These are phyloP conservation scores for Parus major DNA, from an alignment of 2,113 vertebrate genomes.

Conservation along the genomic window DNA sequence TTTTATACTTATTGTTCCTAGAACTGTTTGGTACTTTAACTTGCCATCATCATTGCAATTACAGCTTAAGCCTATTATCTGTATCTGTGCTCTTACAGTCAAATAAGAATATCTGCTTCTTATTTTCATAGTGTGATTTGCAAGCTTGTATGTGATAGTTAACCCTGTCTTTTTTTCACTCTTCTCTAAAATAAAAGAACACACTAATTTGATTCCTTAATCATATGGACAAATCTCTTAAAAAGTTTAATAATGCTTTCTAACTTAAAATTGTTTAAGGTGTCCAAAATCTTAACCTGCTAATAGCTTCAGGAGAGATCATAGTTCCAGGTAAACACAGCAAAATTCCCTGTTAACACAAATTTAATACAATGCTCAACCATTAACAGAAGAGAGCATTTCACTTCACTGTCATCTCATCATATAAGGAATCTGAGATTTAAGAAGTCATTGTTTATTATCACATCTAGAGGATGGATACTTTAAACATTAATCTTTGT, in stretches of 20 bases:
- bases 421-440: not conserved
- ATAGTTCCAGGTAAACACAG: not conserved
- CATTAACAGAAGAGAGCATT: not conserved
- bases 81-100: not conserved
- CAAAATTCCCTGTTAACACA: not conserved
- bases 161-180: not conserved
- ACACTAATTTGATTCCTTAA: not conserved
- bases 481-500: not conserved
- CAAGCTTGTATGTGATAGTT: not conserved
- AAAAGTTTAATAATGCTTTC: not conserved
- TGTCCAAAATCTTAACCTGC: not conserved
- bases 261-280: not conserved
- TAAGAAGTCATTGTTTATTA: not conserved
- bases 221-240: not conserved
- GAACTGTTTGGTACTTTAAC: not conserved
- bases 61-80: not conserved
- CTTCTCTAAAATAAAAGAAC: not conserved
- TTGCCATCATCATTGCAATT: not conserved
- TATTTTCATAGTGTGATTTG: not conserved
- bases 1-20: not conserved
- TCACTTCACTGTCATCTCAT: not conserved
- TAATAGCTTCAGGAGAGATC: not conserved
- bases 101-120: not conserved
- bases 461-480: not conserved
- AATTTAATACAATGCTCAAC: not conserved